Conservation (phyloP, 1,140 invertebrate species). For the Lerema accius region DNA sequence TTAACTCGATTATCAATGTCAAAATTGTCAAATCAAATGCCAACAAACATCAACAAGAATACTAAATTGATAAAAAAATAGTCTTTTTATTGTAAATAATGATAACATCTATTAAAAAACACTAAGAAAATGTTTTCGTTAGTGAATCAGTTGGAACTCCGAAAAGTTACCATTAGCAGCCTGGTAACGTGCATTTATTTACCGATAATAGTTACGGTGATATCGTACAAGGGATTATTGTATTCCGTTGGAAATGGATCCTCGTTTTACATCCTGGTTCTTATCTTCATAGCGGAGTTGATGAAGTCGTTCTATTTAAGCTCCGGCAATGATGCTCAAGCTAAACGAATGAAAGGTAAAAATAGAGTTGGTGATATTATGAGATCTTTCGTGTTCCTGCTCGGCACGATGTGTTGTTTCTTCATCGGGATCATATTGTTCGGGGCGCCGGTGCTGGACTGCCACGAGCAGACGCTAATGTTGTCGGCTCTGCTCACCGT, state of each 20-base stretch:
- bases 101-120: neutral
- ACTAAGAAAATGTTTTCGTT: conserved; percentile 58
- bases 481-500: conserved; percentile 86
- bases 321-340: conserved; percentile 53
- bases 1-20: too few species aligned
- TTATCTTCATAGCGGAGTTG: conserved; percentile 70
- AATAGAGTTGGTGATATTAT: conserved; percentile 60
- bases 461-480: conserved; percentile 88
- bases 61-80: too few species aligned
- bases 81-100: too few species aligned
- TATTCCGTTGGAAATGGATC: conserved; percentile 75
- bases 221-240: conserved; percentile 72
- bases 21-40: too few species aligned
- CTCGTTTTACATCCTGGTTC: conserved; percentile 65
- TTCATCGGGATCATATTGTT: conserved; percentile 88
- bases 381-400: conserved; percentile 58
- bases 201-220: conserved; percentile 69
- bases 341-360: conserved; percentile 57
- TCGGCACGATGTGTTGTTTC: conserved; percentile 77
- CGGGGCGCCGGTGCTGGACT: conserved; percentile 87
- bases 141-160: conserved; percentile 65
- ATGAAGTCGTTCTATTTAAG: conserved; percentile 71
- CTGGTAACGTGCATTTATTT: conserved; percentile 75
- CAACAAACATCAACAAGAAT: too few species aligned
- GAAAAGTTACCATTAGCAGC: conserved; percentile 67